Evolutionary conservation across 2,888 invertebrate species (phyloP).

Genomic region (Lymantria dispar): DNA sequence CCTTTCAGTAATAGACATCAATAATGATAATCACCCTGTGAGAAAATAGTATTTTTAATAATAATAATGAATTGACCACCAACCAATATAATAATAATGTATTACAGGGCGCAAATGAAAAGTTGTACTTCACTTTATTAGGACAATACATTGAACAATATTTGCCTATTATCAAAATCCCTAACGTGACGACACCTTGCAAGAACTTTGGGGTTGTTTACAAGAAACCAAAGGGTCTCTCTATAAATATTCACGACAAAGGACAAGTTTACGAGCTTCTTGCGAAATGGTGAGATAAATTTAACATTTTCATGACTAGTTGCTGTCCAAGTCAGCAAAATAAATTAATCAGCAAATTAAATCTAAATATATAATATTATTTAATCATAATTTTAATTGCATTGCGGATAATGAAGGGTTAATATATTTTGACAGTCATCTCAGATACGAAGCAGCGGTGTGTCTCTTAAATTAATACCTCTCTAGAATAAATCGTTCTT

Average conservation of each 20-base stretch:
- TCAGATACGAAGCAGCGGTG: no score
- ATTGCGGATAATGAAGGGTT: no score
- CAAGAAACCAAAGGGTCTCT: constrained; percentile 93
- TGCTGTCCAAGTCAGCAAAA: background rate
- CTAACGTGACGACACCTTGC: constrained; percentile 96
- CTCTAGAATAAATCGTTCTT: no score
- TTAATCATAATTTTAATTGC: no score
- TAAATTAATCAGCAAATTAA: no score
- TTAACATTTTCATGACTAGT: background rate
- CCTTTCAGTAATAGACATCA: no score
- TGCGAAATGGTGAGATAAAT: constrained; percentile 88
- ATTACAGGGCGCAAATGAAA: constrained; percentile 93
- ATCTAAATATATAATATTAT: no score
- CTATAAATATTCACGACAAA: constrained; percentile 94
- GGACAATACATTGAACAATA: constrained; percentile 93
- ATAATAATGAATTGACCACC: no score
- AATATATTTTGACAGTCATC: no score
- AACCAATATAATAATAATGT: background rate
- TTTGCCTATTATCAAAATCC: constrained; percentile 98
- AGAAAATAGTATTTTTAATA: no score
- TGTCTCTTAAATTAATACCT: no score
- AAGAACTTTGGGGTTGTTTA: constrained; percentile 96
- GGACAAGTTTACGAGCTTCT: constrained; percentile 93
- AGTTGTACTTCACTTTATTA: constrained; percentile 93
- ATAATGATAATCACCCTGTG: no score